Conservation (phyloP, 1,140 invertebrate species). For the Brachystomella parvula region DNA sequence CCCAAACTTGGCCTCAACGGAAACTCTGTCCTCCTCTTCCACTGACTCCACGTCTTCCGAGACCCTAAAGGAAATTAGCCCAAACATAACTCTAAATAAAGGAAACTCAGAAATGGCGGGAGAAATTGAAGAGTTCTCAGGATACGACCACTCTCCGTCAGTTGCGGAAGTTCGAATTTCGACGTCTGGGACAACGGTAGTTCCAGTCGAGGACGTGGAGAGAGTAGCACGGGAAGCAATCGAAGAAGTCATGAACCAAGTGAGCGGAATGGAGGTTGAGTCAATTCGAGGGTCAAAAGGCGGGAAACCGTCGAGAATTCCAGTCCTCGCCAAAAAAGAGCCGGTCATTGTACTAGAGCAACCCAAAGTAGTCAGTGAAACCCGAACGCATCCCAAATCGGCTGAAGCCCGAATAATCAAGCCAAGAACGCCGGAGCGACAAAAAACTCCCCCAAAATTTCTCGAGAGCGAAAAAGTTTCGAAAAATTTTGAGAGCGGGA, state of each 20-base stretch:
- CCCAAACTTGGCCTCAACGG: constrained; percentile 12
- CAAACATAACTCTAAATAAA: neutral
- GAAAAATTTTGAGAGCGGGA: too few species aligned
- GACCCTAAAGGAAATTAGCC: neutral
- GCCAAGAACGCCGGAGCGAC: neutral
- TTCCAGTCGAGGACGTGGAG: constrained; percentile 20
- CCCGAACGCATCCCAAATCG: too few species aligned
- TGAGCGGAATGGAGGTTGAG: neutral
- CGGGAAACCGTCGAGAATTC: neutral
- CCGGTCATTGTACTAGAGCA: too few species aligned
- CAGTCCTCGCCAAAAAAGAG: neutral
- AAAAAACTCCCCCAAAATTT: neutral
- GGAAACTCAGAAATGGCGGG: constrained; percentile 18
- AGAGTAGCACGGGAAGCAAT: constrained; percentile 29
- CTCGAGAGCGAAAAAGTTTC: neutral
- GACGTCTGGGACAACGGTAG: neutral
- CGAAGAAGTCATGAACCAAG: constrained; percentile 26
- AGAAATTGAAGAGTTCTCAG: too few species aligned
- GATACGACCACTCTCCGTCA: neutral
- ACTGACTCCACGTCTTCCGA: constrained; percentile 30
- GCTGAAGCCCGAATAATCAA: too few species aligned
- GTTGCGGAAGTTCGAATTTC: constrained; percentile 23
- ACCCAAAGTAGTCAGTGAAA: neutral
- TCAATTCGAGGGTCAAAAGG: neutral
- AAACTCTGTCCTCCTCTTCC: constrained; percentile 47